Evolutionary conservation across 2,113 vertebrate species (phyloP).

Genomic region (Phaethornis superciliosus): DNA sequence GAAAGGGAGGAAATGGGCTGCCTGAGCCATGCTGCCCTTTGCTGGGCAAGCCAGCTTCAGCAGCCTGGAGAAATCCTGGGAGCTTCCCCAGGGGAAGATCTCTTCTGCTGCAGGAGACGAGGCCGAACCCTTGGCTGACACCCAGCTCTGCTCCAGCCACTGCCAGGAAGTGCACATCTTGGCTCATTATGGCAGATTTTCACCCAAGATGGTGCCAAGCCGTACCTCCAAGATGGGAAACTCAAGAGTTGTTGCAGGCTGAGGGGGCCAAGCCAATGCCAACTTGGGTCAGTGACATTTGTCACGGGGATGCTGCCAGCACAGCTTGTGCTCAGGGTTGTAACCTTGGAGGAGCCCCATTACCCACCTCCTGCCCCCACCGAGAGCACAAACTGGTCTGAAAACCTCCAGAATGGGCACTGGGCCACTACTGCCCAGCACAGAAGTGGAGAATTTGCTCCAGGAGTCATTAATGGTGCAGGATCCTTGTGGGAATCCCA

Average conservation of each 20-base stretch:
- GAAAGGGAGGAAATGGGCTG: no score
- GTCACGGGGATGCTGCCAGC: conserved; percentile 56
- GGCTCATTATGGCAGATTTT: not conserved
- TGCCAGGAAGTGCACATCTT: not conserved
- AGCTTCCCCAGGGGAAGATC: not conserved
- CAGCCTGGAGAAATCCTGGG: not conserved
- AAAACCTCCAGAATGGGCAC: not conserved
- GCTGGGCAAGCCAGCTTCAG: not conserved
- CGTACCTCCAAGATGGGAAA: not conserved
- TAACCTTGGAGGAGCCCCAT: not conserved
- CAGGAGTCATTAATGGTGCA: fast-evolving
- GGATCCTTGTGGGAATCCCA: not conserved
- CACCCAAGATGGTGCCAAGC: not conserved
- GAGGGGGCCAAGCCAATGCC: not conserved
- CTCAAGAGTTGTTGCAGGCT: not conserved
- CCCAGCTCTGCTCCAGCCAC: not conserved
- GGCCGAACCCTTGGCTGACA: not conserved
- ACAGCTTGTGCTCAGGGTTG: not conserved
- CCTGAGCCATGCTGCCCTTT: not conserved
- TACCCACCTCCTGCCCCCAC: not conserved
- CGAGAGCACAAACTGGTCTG: fast-evolving
- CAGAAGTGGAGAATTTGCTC: not conserved
- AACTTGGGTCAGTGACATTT: conserved; percentile 66
- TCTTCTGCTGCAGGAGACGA: not conserved
- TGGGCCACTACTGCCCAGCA: not conserved